Percentiles rank a stretch among this genome's conserved stretches.
Evolutionary conservation across 2,888 invertebrate genomes (phyloP).

Genomic region (Ryuthela nishihirai): DNA sequence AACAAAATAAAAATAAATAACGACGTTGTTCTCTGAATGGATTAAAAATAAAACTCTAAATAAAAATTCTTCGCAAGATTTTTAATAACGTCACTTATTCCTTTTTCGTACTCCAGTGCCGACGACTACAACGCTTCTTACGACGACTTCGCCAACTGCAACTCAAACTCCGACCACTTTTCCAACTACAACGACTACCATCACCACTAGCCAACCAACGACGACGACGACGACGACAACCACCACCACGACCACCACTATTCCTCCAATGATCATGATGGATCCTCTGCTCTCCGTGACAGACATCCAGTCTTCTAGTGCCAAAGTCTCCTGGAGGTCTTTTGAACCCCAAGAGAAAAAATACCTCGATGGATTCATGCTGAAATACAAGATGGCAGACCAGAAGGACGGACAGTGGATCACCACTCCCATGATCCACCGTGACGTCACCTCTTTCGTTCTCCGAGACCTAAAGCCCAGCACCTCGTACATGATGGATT

Average conservation of each 20-base stretch:
- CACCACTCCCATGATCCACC: conserved; percentile 77
- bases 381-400: conserved; percentile 67
- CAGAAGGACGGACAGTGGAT: conserved; percentile 66
- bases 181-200: neutral
- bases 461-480: conserved; percentile 73
- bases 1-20: no score
- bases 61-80: no score
- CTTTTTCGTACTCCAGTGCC: conserved; percentile 36
- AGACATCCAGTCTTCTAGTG: conserved; percentile 64
- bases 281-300: conserved; percentile 69
- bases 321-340: conserved; percentile 74
- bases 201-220: neutral
- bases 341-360: conserved; percentile 73
- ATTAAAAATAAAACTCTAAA: no score
- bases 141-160: neutral
- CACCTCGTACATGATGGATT: conserved; percentile 74
- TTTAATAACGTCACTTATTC: no score
- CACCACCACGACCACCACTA: conserved; percentile 52
- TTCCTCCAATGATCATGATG: conserved; percentile 62
- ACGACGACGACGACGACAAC: neutral
- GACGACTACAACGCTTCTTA: conserved; percentile 44
- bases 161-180: neutral
- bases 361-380: conserved; percentile 81
- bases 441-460: conserved; percentile 70
- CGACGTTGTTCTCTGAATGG: no score